phyloP scores from a whole-genome alignment of 2,113 vertebrate species.

The Eulemur macaco region DNA sequence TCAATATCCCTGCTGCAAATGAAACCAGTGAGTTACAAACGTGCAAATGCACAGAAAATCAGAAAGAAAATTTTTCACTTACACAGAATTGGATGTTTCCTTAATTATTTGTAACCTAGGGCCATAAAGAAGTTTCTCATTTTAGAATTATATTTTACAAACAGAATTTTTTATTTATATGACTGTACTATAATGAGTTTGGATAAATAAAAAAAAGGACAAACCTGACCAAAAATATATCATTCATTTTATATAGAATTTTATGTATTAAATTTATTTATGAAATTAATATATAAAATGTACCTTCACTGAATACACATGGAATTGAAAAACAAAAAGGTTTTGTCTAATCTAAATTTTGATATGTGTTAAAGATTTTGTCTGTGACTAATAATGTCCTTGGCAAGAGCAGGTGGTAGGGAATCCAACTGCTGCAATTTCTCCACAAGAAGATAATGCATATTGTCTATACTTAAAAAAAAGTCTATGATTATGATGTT shows the following conservation, averaged over 20 bases:
- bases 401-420: not conserved
- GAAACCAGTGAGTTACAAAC: not conserved
- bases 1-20: constrained; percentile 44
- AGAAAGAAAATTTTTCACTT: constrained; percentile 37
- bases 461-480: not conserved
- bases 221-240: not conserved
- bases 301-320: not conserved
- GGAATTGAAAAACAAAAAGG: not conserved
- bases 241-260: not conserved
- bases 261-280: not conserved
- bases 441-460: not conserved
- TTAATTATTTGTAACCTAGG: constrained; percentile 52
- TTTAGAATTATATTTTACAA: constrained; percentile 17
- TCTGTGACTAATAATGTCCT: not conserved
- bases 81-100: not conserved
- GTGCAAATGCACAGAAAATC: not conserved
- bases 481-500: not conserved
- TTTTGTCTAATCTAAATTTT: not conserved
- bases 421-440: not conserved
- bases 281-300: not conserved
- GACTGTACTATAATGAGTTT: not conserved
- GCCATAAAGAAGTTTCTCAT: not conserved
- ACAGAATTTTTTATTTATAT: not conserved
- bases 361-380: not conserved
- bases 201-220: not conserved